A percentile compares a stretch with the other conserved stretches of the same genome.
These are phyloP conservation scores for Ochropleura leucogaster DNA, from an alignment of 2,888 invertebrate species.

Conservation along the genomic window DNA sequence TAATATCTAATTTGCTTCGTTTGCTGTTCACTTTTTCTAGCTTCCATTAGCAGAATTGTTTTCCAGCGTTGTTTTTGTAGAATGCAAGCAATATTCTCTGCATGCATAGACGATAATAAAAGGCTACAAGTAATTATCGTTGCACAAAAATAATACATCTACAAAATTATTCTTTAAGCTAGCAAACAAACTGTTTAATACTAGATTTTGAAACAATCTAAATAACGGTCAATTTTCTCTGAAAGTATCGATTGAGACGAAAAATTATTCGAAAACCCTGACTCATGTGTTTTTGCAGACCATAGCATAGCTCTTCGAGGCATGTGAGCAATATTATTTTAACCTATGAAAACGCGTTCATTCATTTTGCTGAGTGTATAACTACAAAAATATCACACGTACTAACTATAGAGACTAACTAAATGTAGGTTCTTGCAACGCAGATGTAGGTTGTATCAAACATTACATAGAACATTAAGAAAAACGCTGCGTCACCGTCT, in stretches of 20 bases:
- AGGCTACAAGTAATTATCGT: background rate
- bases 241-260: background rate
- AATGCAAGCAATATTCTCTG: constrained; percentile 32
- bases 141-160: constrained; percentile 18
- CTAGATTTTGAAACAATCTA: background rate
- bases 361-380: background rate
- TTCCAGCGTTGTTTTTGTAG: constrained; percentile 30
- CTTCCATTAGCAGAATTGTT: constrained; percentile 52
- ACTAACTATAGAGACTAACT: background rate
- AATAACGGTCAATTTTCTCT: background rate
- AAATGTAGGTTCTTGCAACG: constrained; percentile 1
- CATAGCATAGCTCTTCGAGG: background rate
- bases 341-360: no score
- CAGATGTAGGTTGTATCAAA: constrained; percentile 7
- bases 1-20: constrained; percentile 46
- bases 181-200: background rate
- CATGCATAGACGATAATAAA: constrained; percentile 26
- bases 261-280: background rate
- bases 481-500: constrained; percentile 18
- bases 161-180: background rate
- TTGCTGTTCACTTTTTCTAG: constrained; percentile 32
- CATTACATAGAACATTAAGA: constrained; percentile 9
- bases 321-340: no score
- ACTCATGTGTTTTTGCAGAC: background rate
- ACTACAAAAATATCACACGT: background rate